Percentiles rank a stretch among this genome's conserved stretches.
phyloP scores from a whole-genome alignment of 2,113 vertebrate species.

The Sterna hirundo region DNA sequence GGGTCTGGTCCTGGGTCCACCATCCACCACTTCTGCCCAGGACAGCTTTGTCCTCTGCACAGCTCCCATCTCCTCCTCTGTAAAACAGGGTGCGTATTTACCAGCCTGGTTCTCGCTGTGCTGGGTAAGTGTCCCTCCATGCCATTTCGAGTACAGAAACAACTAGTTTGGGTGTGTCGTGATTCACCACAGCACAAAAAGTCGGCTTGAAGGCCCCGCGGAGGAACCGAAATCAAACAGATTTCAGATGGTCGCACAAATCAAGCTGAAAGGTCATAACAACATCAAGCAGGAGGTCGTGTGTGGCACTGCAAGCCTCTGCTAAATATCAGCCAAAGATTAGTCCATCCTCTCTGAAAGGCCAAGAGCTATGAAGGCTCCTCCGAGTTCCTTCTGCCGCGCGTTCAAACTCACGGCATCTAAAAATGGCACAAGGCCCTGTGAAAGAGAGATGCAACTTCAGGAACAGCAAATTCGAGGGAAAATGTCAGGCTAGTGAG shows the following conservation, averaged over 20 bases:
- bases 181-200: rapidly evolving
- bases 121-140: rapidly evolving
- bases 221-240: background rate
- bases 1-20: background rate
- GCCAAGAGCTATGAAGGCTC: slow-evolving; percentile 13
- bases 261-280: slow-evolving; percentile 36
- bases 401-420: rapidly evolving
- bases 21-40: background rate
- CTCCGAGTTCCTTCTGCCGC: background rate
- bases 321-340: slow-evolving; percentile 63
- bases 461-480: background rate
- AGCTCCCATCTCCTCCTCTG: background rate
- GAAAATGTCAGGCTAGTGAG: background rate
- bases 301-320: background rate
- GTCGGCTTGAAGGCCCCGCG: background rate
- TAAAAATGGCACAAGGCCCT: background rate
- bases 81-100: background rate
- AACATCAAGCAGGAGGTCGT: slow-evolving; percentile 19
- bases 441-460: background rate
- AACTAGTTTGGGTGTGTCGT: background rate
- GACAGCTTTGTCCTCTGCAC: background rate
- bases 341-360: background rate
- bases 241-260: background rate
- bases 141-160: background rate
- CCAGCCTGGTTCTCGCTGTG: rapidly evolving